A percentile compares a stretch with the other conserved stretches of the same genome.
Evolutionary conservation across 2,797 vertebrate genomes (phyloP).

Genomic region (Anisognathus igniventris): DNA sequence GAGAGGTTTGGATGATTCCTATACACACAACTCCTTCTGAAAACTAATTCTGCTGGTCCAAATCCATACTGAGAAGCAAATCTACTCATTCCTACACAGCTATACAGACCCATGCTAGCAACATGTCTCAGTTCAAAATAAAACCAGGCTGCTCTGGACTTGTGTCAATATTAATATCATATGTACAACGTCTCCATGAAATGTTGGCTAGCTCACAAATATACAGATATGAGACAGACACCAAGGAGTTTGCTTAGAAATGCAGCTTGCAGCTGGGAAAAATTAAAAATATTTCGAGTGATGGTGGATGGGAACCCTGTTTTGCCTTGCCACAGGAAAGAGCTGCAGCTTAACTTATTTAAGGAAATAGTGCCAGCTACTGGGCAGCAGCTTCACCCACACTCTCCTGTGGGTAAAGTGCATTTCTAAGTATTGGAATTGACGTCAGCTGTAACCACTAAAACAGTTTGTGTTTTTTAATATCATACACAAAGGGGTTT

Average conservation of each 20-base stretch:
- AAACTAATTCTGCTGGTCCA: neutral
- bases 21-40: neutral
- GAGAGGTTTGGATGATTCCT: neutral
- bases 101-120: conserved; percentile 41
- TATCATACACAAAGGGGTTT: neutral
- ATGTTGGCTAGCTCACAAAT: conserved; percentile 47
- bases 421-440: neutral
- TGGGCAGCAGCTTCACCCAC: conserved; percentile 44
- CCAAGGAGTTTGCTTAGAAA: conserved; percentile 38
- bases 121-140: conserved; percentile 46
- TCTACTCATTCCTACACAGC: conserved; percentile 48
- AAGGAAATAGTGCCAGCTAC: conserved; percentile 46
- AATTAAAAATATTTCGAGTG: neutral
- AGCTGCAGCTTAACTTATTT: conserved; percentile 22
- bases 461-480: neutral
- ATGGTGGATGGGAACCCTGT: conserved; percentile 44
- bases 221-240: conserved; percentile 58
- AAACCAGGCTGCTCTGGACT: conserved; percentile 49
- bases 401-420: neutral
- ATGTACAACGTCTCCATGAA: conserved; percentile 68
- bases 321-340: conserved; percentile 52
- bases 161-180: conserved; percentile 66
- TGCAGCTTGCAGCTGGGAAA: neutral
- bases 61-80: conserved; percentile 1
- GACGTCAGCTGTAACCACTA: conserved; percentile 17